Conservation (phyloP, 2,113 vertebrate genomes). For the Perognathus longimembris region DNA sequence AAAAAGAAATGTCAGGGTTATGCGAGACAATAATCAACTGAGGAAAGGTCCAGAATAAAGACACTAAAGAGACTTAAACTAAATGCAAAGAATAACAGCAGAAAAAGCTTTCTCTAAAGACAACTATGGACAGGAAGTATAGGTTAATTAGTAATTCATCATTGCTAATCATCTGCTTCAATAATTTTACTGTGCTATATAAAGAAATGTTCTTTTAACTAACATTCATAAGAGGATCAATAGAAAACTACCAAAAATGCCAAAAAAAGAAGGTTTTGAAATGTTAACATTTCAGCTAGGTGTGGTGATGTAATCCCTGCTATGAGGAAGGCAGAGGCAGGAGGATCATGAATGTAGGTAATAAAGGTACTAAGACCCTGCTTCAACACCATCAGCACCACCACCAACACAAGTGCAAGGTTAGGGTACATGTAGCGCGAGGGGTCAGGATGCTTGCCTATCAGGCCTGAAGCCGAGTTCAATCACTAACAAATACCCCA, state of each 20-base stretch:
- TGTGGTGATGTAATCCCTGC: no score
- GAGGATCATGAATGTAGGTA: no score
- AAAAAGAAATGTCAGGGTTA: slow-evolving; percentile 7
- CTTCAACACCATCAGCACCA: no score
- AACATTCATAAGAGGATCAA: neutral
- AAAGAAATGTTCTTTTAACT: neutral
- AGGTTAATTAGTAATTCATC: neutral
- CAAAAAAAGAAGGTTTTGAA: neutral
- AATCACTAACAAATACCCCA: no score
- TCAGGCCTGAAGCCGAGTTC: no score
- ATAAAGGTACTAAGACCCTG: no score
- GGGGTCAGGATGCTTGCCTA: no score
- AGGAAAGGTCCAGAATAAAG: slow-evolving; percentile 31
- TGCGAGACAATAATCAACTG: slow-evolving; percentile 1
- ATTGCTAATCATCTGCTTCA: neutral
- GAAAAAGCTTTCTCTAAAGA: neutral
- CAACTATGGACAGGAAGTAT: neutral
- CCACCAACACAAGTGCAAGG: no score
- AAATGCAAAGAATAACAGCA: neutral
- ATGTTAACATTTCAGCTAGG: neutral
- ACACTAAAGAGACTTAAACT: neutral
- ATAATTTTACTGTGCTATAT: neutral
- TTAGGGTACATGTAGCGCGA: no score
- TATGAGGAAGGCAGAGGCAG: no score
- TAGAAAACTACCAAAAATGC: neutral